These are phyloP conservation scores for Tyrophagus putrescentiae DNA, from an alignment of 1,140 invertebrate genomes.

Conservation along the genomic window DNA sequence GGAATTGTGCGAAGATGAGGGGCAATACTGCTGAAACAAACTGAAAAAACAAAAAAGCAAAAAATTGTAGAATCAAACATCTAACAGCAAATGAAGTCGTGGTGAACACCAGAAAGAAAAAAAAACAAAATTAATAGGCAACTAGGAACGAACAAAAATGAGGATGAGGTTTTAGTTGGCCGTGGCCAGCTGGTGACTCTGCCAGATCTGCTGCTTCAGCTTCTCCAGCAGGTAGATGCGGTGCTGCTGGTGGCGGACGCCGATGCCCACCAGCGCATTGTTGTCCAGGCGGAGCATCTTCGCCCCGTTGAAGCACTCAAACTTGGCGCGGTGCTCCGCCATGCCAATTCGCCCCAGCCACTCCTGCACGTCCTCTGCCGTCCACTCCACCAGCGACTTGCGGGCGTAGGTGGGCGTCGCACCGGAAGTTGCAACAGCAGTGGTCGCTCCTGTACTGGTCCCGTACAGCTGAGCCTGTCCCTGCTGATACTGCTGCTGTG, in stretches of 20 bases:
- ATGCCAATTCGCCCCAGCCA: conserved; percentile 40
- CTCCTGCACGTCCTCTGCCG: conserved; percentile 37
- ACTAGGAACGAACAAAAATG: no score
- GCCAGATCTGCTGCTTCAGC: conserved; percentile 20
- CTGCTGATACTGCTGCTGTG: background rate
- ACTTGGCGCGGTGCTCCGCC: conserved; percentile 39
- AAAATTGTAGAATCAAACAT: no score
- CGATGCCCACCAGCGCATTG: conserved; percentile 37
- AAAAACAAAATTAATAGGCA: no score
- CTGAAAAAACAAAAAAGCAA: no score
- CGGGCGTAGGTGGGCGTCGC: background rate
- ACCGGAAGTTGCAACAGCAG: background rate
- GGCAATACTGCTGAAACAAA: no score
- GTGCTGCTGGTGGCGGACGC: conserved; percentile 41
- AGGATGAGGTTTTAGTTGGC: no score
- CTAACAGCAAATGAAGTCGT: no score
- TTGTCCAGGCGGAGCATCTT: conserved; percentile 40
- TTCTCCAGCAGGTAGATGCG: conserved; percentile 36
- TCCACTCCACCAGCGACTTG: conserved; percentile 35
- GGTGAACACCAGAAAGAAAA: no score
- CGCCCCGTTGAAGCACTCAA: conserved; percentile 37
- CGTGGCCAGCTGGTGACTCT: conserved; percentile 18
- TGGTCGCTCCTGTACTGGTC: background rate
- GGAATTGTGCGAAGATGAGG: no score
- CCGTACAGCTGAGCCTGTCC: background rate